Conservation (phyloP, 2,888 invertebrate species). For the Lepeophtheirus nordmannii region DNA sequence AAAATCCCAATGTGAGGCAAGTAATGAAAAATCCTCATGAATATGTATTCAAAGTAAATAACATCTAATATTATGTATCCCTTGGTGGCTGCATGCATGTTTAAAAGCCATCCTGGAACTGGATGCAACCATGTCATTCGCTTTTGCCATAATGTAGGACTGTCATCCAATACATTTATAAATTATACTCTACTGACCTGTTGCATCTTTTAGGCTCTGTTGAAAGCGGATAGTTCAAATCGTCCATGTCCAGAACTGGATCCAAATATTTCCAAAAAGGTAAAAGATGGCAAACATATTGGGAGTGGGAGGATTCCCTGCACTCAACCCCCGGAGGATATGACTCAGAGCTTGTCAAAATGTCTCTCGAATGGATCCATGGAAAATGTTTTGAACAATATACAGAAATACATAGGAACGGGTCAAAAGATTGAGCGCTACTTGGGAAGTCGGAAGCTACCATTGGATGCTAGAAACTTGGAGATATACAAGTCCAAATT, state of each 20-base stretch:
- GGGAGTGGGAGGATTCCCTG: neutral
- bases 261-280: neutral
- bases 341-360: neutral
- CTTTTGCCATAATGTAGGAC: too few relatives aligned
- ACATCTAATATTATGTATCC: too few relatives aligned
- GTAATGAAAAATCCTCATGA: too few relatives aligned
- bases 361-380: neutral
- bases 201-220: too few relatives aligned
- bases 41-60: too few relatives aligned
- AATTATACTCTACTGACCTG: too few relatives aligned
- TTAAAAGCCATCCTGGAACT: too few relatives aligned
- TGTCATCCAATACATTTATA: too few relatives aligned
- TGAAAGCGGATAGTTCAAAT: neutral
- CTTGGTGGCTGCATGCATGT: too few relatives aligned
- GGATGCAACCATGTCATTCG: too few relatives aligned
- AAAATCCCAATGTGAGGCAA: too few relatives aligned
- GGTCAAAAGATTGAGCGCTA: neutral
- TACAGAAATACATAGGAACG: neutral
- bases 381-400: neutral
- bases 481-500: neutral
- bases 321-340: neutral
- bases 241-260: neutral
- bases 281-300: neutral
- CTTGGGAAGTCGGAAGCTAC: neutral
- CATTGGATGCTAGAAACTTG: neutral